These are phyloP conservation scores for Drosophila anomelani DNA, from an alignment of 2,888 invertebrate species.

Conservation along the genomic window DNA sequence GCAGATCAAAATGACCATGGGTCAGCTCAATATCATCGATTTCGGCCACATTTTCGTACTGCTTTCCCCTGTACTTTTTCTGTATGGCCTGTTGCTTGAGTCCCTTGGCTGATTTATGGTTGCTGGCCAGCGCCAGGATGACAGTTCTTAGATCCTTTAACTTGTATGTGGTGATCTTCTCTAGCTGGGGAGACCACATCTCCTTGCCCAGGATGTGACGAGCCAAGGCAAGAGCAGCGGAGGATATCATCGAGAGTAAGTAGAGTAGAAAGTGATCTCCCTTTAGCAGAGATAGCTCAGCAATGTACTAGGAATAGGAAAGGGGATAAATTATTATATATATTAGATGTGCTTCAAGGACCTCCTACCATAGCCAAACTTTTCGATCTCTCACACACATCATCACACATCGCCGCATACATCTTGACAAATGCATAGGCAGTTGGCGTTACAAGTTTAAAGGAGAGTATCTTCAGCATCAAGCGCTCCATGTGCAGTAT, in stretches of 20 bases:
- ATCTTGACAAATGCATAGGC: slow-evolving; percentile 93
- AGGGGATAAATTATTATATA: not conserved
- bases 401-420: slow-evolving; percentile 88
- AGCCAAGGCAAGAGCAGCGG: slow-evolving; percentile 92
- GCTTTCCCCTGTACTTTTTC: slow-evolving; percentile 93
- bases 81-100: slow-evolving; percentile 93
- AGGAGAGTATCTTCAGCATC: slow-evolving; percentile 94
- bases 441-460: slow-evolving; percentile 95
- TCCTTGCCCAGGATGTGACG: slow-evolving; percentile 87
- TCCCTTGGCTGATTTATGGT: slow-evolving; percentile 88
- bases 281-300: slow-evolving; percentile 93
- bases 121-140: slow-evolving; percentile 88
- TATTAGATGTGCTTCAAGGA: not conserved
- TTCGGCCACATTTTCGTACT: slow-evolving; percentile 85
- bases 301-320: slow-evolving; percentile 87
- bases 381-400: slow-evolving; percentile 89
- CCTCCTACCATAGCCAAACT: slow-evolving; percentile 89
- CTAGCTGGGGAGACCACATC: slow-evolving; percentile 89
- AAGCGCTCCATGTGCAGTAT: slow-evolving; percentile 97
- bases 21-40: slow-evolving; percentile 73
- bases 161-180: slow-evolving; percentile 88
- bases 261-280: slow-evolving; percentile 94
- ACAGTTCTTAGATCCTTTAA: slow-evolving; percentile 88
- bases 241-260: slow-evolving; percentile 92
- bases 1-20: slow-evolving; percentile 70